phyloP scores from a whole-genome alignment of 2,888 invertebrate genomes.

The Clusia tigrina region DNA sequence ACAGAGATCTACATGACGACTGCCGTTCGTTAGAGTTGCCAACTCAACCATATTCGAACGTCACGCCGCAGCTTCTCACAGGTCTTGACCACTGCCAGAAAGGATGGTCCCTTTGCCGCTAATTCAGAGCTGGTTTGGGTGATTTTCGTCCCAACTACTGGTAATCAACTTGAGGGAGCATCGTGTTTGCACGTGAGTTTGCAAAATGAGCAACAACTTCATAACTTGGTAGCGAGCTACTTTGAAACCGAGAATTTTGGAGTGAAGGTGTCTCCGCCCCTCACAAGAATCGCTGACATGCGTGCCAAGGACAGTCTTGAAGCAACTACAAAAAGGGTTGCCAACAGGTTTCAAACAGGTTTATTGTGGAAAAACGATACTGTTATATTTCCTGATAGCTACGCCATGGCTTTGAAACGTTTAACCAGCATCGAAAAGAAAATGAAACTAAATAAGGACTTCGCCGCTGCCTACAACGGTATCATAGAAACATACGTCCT shows the following conservation, averaged over 20 bases:
- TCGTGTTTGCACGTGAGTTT: background rate
- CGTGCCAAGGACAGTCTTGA: conserved; percentile 12
- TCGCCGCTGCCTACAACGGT: no score
- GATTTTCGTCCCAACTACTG: conserved; percentile 16
- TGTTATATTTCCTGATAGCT: conserved; percentile 21
- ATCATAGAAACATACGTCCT: no score
- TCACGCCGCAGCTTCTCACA: no score
- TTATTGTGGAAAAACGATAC: conserved; percentile 14
- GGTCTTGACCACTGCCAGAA: no score
- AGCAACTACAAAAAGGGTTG: conserved; percentile 11
- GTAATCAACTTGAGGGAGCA: no score
- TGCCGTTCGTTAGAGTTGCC: no score
- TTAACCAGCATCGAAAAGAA: conserved; percentile 33
- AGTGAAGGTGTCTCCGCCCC: background rate
- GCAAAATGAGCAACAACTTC: conserved; percentile 10
- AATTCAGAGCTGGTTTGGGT: conserved; percentile 23
- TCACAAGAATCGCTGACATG: conserved; percentile 5
- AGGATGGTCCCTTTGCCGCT: conserved; percentile 17
- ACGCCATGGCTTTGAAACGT: conserved; percentile 34
- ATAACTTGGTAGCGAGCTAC: conserved; percentile 17
- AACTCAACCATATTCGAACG: no score
- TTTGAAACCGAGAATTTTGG: conserved; percentile 23
- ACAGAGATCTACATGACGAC: no score
- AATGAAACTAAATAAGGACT: conserved; percentile 22
- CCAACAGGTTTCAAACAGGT: conserved; percentile 9